Conservation (phyloP, 2,113 vertebrate genomes). For the Pandion haliaetus region DNA sequence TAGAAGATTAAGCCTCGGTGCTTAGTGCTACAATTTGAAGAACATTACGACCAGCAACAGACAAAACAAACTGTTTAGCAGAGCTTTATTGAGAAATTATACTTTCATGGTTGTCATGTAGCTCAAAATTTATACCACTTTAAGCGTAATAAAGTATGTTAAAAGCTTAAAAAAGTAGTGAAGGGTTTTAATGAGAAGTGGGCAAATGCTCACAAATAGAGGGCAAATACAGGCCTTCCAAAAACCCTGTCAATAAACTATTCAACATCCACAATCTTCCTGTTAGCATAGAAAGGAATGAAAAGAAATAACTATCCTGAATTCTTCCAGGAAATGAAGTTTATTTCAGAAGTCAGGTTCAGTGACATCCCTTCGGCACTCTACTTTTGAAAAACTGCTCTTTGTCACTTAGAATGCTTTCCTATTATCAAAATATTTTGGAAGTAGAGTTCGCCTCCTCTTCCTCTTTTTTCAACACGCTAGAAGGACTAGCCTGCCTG, state of each 20-base stretch:
- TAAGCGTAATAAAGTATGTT: neutral
- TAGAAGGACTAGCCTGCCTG: neutral
- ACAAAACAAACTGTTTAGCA: neutral
- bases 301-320: neutral
- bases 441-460: neutral
- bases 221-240: neutral
- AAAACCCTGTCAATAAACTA: neutral
- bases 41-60: neutral
- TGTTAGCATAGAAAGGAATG: neutral
- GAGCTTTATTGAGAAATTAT: neutral
- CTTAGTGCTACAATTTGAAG: neutral
- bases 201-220: neutral
- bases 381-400: neutral
- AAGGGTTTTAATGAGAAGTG: neutral
- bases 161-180: neutral
- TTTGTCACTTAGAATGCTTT: neutral
- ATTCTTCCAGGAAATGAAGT: neutral
- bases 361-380: neutral
- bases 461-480: neutral
- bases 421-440: neutral
- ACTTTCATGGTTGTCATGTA: neutral
- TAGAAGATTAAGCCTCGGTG: neutral
- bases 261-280: no score
- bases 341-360: neutral
- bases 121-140: neutral